These are phyloP conservation scores for Cynodonichthys magdalenae DNA, from an alignment of 2,797 vertebrate genomes.

Conservation along the genomic window DNA sequence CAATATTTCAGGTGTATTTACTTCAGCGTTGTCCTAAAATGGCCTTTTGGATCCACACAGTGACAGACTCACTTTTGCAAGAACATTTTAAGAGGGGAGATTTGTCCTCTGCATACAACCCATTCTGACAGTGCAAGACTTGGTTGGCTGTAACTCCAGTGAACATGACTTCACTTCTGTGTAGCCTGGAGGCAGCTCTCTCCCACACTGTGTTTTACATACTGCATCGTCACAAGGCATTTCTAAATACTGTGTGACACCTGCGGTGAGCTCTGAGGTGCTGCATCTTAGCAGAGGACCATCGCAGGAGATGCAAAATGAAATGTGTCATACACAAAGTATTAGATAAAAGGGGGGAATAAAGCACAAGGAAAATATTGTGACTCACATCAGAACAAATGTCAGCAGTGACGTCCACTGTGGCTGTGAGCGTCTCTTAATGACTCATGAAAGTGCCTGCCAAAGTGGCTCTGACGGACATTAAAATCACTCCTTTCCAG, in stretches of 20 bases:
- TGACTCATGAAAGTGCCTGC: slow-evolving; percentile 64
- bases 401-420: slow-evolving; percentile 70
- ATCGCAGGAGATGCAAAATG: slow-evolving; percentile 14
- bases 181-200: slow-evolving; percentile 36
- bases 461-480: slow-evolving; percentile 54
- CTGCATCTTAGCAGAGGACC: slow-evolving; percentile 9
- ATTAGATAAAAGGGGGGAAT: slow-evolving; percentile 47
- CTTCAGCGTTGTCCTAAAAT: neutral
- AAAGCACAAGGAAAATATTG: slow-evolving; percentile 41
- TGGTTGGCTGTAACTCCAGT: slow-evolving; percentile 27
- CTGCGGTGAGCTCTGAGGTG: slow-evolving; percentile 19
- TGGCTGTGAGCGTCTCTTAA: slow-evolving; percentile 50
- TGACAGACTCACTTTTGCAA: neutral
- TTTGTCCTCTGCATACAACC: slow-evolving; percentile 35
- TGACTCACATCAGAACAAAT: slow-evolving; percentile 73
- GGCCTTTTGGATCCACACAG: slow-evolving; percentile 8
- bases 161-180: slow-evolving; percentile 50
- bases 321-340: slow-evolving; percentile 34
- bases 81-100: slow-evolving; percentile 1
- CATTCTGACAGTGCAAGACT: slow-evolving; percentile 33
- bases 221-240: slow-evolving; percentile 31
- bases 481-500: slow-evolving; percentile 37
- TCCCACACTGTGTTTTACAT: slow-evolving; percentile 32
- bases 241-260: slow-evolving; percentile 33
- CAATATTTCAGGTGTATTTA: neutral